Evolutionary conservation across 1,140 invertebrate species (phyloP).

Genomic region (Drosophila lini): DNA sequence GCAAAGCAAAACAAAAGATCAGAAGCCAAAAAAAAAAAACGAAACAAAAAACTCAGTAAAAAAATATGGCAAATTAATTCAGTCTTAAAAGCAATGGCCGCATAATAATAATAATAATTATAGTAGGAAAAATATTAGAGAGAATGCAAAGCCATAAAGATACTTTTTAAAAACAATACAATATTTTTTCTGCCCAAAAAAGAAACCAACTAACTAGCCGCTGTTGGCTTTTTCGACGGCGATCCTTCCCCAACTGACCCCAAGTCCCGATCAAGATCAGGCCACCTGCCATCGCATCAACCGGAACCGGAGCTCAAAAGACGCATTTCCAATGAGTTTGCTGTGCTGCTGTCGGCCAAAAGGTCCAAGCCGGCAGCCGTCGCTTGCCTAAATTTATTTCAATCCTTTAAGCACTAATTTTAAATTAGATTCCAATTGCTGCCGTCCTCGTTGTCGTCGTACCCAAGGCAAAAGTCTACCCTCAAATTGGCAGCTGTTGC

Average conservation of each 20-base stretch:
- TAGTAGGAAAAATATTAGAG: background rate
- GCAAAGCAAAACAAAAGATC: constrained; percentile 17
- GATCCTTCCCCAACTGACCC: background rate
- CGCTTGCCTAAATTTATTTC: constrained; percentile 78
- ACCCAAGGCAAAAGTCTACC: background rate
- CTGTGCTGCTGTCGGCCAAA: constrained; percentile 24
- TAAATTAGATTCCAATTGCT: constrained; percentile 81
- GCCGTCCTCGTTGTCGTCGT: constrained; percentile 11
- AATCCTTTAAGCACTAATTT: constrained; percentile 82
- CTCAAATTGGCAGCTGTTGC: constrained; percentile 65
- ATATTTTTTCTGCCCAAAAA: background rate
- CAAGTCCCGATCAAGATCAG: constrained; percentile 55
- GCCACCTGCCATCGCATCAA: constrained; percentile 65
- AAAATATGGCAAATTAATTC: constrained; percentile 30
- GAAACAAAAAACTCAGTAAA: background rate
- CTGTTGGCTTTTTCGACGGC: background rate
- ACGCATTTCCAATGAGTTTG: constrained; percentile 74
- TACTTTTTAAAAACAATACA: background rate
- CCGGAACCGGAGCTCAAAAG: constrained; percentile 60
- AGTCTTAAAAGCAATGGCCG: background rate
- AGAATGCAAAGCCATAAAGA: background rate
- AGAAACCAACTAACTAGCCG: background rate
- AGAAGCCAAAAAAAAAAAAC: constrained; percentile 7
- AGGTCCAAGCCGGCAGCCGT: constrained; percentile 46
- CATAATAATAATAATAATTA: background rate